Percentiles rank a stretch among this genome's conserved stretches.
phyloP scores from a whole-genome alignment of 1,140 invertebrate species.

The Drosophila grimshawi region DNA sequence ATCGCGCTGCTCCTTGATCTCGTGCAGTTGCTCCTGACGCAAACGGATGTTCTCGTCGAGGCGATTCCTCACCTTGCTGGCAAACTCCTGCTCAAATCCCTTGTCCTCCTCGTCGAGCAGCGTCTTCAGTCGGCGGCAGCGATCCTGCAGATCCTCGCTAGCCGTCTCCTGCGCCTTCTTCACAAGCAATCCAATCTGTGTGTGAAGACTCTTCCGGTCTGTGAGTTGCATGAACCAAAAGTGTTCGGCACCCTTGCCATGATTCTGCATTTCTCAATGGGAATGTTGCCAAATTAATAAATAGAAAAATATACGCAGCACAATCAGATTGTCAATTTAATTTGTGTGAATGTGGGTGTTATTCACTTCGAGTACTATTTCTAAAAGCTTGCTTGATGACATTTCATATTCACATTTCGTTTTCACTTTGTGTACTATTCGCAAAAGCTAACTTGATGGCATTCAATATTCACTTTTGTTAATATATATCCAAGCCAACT shows the following conservation, averaged over 20 bases:
- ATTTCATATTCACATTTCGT: no score
- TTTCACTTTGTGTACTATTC: no score
- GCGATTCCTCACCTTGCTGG: constrained; percentile 68
- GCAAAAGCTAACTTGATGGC: no score
- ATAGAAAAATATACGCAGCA: constrained; percentile 6
- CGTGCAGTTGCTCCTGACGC: constrained; percentile 62
- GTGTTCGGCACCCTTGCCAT: constrained; percentile 55
- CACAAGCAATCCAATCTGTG: constrained; percentile 71
- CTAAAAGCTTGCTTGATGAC: background rate
- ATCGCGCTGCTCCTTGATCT: constrained; percentile 57
- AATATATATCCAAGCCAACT: no score
- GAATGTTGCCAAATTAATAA: constrained; percentile 12
- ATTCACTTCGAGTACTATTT: background rate
- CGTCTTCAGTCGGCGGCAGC: constrained; percentile 48
- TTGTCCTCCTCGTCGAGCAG: constrained; percentile 70
- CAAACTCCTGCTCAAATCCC: constrained; percentile 71
- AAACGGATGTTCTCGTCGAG: constrained; percentile 67
- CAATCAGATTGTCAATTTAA: constrained; percentile 30
- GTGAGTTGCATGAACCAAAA: constrained; percentile 66
- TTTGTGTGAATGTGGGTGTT: background rate
- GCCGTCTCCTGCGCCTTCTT: constrained; percentile 53
- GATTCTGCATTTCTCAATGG: constrained; percentile 44
- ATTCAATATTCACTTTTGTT: no score
- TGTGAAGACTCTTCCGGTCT: constrained; percentile 69
- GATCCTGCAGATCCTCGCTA: constrained; percentile 54